Conservation (phyloP, 1,140 invertebrate species). For the Pogonognathellus flavescens region DNA sequence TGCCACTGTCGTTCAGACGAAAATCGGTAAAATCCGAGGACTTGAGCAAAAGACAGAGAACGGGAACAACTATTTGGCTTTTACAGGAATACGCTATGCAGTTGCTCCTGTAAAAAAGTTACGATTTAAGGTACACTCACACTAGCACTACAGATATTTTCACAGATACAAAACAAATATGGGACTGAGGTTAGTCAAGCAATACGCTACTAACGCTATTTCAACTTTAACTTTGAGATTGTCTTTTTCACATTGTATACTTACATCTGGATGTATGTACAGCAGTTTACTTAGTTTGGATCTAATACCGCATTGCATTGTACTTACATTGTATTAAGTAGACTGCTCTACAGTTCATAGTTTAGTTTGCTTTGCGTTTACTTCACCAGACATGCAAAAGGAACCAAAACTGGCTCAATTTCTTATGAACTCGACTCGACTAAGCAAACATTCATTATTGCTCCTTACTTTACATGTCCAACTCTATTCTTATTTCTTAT, state of each 20-base stretch:
- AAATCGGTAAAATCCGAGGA: constrained; percentile 72
- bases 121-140: constrained; percentile 76
- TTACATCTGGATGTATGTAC: no score
- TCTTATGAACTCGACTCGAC: constrained; percentile 36
- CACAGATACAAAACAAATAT: constrained; percentile 29
- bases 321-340: no score
- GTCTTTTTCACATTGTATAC: neutral
- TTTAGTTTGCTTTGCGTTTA: neutral
- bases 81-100: constrained; percentile 81
- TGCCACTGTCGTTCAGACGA: constrained; percentile 67
- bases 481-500: neutral
- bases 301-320: no score
- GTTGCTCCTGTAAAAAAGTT: constrained; percentile 77
- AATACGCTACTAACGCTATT: constrained; percentile 19
- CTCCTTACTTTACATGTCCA: constrained; percentile 27
- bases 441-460: constrained; percentile 39
- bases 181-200: constrained; percentile 38
- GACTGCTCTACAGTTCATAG: neutral
- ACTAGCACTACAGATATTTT: neutral
- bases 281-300: no score
- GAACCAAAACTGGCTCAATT: neutral
- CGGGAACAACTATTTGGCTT: constrained; percentile 73
- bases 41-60: constrained; percentile 71
- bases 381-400: neutral
- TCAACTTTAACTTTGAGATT: constrained; percentile 37